Evolutionary conservation across 2,113 vertebrate genomes (phyloP).

Genomic region (Gorsachius goisagi): DNA sequence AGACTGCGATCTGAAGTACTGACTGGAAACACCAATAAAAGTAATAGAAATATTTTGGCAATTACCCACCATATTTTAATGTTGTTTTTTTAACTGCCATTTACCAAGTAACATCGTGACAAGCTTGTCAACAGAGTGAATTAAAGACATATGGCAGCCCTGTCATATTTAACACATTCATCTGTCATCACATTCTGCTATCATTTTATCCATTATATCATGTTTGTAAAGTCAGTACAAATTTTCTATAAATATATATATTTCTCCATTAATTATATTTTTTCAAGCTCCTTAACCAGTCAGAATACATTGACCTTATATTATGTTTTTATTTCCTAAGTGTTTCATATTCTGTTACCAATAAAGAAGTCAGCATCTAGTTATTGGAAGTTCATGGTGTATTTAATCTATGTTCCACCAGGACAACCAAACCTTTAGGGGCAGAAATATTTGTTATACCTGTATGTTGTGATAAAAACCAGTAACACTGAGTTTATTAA

Average conservation of each 20-base stretch:
- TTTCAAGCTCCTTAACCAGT: not conserved
- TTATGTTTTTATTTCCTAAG: not conserved
- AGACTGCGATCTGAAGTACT: not conserved
- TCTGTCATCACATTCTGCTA: not conserved
- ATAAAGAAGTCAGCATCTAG: not conserved
- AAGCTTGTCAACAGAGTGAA: not conserved
- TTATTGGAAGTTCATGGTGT: not conserved
- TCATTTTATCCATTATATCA: not conserved
- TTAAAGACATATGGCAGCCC: not conserved
- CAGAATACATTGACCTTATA: not conserved
- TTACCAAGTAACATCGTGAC: not conserved
- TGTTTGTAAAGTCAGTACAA: not conserved
- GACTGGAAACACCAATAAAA: not conserved
- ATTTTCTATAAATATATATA: not conserved
- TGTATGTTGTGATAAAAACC: not conserved
- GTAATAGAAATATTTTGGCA: not conserved
- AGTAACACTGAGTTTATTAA: not conserved
- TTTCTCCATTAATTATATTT: not conserved
- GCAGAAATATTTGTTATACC: not conserved
- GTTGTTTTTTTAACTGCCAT: not conserved
- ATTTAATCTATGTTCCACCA: not conserved
- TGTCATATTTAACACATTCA: not conserved
- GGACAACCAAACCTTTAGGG: not conserved
- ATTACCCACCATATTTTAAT: not conserved
- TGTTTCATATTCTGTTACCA: rapidly evolving